Evolutionary conservation across 2,888 invertebrate genomes (phyloP).

Genomic region (Chelonus formosanus): DNA sequence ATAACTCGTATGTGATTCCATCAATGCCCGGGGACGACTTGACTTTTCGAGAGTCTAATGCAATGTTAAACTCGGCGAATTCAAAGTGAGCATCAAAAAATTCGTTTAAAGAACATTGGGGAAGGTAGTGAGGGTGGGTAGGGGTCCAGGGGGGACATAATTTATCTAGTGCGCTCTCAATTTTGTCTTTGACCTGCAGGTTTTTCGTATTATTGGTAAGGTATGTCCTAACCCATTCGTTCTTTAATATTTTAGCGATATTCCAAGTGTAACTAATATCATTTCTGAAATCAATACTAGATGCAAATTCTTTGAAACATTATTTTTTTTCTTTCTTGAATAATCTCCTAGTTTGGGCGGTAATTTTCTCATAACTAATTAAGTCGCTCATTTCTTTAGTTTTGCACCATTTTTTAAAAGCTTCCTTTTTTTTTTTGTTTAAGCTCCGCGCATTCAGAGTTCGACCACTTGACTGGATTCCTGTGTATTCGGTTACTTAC

Average conservation of each 20-base stretch:
- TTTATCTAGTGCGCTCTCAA: slow-evolving; percentile 9
- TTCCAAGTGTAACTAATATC: slow-evolving; percentile 7
- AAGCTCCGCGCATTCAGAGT: slow-evolving; percentile 14
- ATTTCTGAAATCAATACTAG: background rate
- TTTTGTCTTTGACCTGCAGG: slow-evolving; percentile 14
- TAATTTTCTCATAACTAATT: slow-evolving; percentile 14
- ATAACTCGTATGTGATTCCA: background rate
- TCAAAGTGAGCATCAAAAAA: slow-evolving; percentile 16
- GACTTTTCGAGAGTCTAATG: slow-evolving; percentile 12
- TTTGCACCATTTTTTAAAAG: slow-evolving; percentile 20
- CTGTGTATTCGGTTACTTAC: background rate
- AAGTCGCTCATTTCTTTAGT: background rate
- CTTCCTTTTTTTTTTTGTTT: slow-evolving; percentile 6
- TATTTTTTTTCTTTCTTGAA: slow-evolving; percentile 28
- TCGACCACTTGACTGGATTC: slow-evolving; percentile 31
- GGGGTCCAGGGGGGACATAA: slow-evolving; percentile 15
- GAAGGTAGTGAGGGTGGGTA: slow-evolving; percentile 9
- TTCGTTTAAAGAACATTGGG: slow-evolving; percentile 4
- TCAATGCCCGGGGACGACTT: slow-evolving; percentile 6
- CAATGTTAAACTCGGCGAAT: slow-evolving; percentile 20
- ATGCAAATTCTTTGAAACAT: slow-evolving; percentile 23
- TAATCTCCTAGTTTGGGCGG: slow-evolving; percentile 12
- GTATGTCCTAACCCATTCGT: slow-evolving; percentile 24
- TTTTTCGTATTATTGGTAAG: slow-evolving; percentile 16
- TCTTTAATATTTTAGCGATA: slow-evolving; percentile 31